phyloP scores from a whole-genome alignment of 1,140 invertebrate species.

The Cydia fagiglandana region DNA sequence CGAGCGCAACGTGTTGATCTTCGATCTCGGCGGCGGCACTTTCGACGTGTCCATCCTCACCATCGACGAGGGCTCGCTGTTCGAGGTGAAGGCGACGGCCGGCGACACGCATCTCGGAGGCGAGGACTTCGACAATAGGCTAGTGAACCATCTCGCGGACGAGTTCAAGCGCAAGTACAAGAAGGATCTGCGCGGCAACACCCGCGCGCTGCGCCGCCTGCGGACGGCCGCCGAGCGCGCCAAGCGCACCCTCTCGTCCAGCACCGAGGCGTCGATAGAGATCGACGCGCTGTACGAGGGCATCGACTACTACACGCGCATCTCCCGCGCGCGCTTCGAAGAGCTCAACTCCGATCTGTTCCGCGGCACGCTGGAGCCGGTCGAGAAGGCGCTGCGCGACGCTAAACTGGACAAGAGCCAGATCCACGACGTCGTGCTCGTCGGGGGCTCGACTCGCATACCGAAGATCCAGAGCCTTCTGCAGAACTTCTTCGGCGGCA shows the following conservation, averaged over 20 bases:
- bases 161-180: slow-evolving; percentile 65
- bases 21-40: slow-evolving; percentile 72
- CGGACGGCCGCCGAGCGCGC: slow-evolving; percentile 78
- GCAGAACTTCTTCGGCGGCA: slow-evolving; percentile 58
- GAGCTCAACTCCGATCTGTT: slow-evolving; percentile 78
- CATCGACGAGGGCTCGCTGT: slow-evolving; percentile 82
- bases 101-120: slow-evolving; percentile 80
- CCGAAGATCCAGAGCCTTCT: slow-evolving; percentile 71
- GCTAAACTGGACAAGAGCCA: slow-evolving; percentile 82
- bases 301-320: slow-evolving; percentile 61
- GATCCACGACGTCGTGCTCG: slow-evolving; percentile 83
- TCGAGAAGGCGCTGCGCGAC: slow-evolving; percentile 80
- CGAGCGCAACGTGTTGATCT: slow-evolving; percentile 75
- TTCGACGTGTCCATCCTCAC: slow-evolving; percentile 84
- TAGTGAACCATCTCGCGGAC: slow-evolving; percentile 81
- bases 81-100: slow-evolving; percentile 82
- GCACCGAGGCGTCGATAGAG: slow-evolving; percentile 45
- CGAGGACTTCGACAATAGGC: slow-evolving; percentile 86
- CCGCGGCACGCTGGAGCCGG: slow-evolving; percentile 49
- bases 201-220: slow-evolving; percentile 77
- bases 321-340: slow-evolving; percentile 86
- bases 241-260: slow-evolving; percentile 64
- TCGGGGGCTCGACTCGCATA: slow-evolving; percentile 81
- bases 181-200: slow-evolving; percentile 60
- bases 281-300: slow-evolving; percentile 57